Evolutionary conservation across 2,113 vertebrate species (phyloP), one percentile per base, ranked within the genome.

Genomic region (Xyrauchen texanus): DNA sequence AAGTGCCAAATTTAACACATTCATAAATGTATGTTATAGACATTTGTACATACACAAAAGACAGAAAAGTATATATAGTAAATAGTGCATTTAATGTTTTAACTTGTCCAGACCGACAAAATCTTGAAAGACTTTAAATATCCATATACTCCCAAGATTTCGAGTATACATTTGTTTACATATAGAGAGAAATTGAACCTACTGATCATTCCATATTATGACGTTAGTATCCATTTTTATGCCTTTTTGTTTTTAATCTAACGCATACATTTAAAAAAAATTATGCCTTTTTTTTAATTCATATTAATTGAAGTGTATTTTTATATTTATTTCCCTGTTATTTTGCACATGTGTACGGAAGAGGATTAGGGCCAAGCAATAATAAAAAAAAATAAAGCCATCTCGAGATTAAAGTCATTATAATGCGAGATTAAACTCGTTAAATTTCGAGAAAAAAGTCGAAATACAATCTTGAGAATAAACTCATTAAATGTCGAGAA

Each of bases 271-370:
- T 34, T 34, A 34, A 34, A 34, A 34, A 34, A 34, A 34, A 34
- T 1, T 34, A 3, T 34, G 21, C 5, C 47, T 49, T 49, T 49
- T 49, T 49, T 49, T n/a, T n/a, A n/a, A 34, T 34, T 34, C 1
- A 13, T 1, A 49, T 49, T 5, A 3, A 12, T 52, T 66, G 72
- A 21, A 34, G 12, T 52, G 47, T 66, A 13, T 70, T 69, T 69
- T 76, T 64, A 51, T 81, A 71, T 78, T 72, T 72, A 66, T 65
- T 82, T 82, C 10, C 10, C 47, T 8, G 47, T 61, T 77, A 4
- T 51, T 44, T 79, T 82, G 46, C 65, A 44, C 70, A 44, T 58
- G 81, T 82, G 76, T n/a, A n/a, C n/a, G n/a, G n/a, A n/a, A n/a
- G n/a, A n/a, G n/a, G n/a, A n/a, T n/a, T n/a, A n/a, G n/a, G n/a